Base-by-base conservation (phyloP, 2,888 invertebrate species). In the Ariolimax columbianus region DNA sequence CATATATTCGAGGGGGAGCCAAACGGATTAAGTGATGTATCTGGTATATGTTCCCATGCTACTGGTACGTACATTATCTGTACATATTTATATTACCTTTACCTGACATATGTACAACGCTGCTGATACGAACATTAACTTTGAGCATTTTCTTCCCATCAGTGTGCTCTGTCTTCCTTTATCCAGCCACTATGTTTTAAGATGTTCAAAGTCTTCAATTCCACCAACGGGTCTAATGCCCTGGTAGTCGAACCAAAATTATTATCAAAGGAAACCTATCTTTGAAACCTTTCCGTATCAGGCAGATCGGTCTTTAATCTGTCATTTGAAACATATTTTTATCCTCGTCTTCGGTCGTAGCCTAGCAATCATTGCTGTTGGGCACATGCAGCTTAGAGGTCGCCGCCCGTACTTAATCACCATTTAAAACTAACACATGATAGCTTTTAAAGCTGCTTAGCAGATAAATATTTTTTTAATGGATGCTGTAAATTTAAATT, bases 251-350 rank as follows among this genome's bases (percentile, higher is more conserved):
- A 33, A 75, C 75, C 51, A 51, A 36, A 51, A 75, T 75, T 75
- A 51, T 51, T 51, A 23, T 75, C 75, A 75, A 75, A 75, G 75
- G 51, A 51, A 75, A 30, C 33, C 17, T 51, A 51, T 75, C 75
- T 75, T 43, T 75, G 51, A 75, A 75, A 51, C 33, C 51, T 75
- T 51, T 51, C 30, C 1, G 33, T 75, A 43, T 47, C 30, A 33
- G 30, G 33, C 51, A 19, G 33, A 30, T 51, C 19, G 7, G 14
- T 30, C 47, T 51, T 72, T 72, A 72, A 70, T 70, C 81, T 78
- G 38, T 78, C 38, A 78, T 63, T 78, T 43, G 17, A 43, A 51
- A 51, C 43, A 23, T 4, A 19, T 63, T 78, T 78, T 78, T 36
- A 26, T 26, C 40, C 38, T 14, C 63, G 3, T 63, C 19, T 78